A percentile compares a stretch with the other conserved stretches of the same genome.
Conservation (phyloP, 2,888 invertebrate species). For the Zelleria hepariella region DNA sequence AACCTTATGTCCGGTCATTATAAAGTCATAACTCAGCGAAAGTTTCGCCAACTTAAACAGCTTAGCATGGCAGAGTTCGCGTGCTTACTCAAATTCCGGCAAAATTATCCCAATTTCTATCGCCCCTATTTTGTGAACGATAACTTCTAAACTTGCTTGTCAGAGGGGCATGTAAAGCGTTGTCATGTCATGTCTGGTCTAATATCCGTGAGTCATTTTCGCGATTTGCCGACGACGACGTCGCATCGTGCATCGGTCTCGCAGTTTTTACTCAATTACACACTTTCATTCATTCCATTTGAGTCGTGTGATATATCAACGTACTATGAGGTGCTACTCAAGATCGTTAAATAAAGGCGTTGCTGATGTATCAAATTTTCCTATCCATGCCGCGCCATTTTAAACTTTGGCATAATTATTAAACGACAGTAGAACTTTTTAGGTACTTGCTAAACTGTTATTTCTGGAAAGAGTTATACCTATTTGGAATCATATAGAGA, state of each 20-base stretch:
- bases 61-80: background rate
- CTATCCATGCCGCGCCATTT: too few relatives aligned
- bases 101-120: background rate
- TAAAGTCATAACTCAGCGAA: slow-evolving; percentile 40
- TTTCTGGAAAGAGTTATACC: too few relatives aligned
- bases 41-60: slow-evolving; percentile 17
- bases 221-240: slow-evolving; percentile 20
- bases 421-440: too few relatives aligned
- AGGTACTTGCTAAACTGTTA: too few relatives aligned
- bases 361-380: too few relatives aligned
- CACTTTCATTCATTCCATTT: background rate
- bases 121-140: background rate
- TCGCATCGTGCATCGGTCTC: background rate
- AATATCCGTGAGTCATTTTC: slow-evolving; percentile 40
- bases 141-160: background rate
- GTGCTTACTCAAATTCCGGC: background rate
- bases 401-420: too few relatives aligned
- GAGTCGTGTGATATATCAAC: background rate
- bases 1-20: slow-evolving; percentile 34
- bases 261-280: background rate
- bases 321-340: background rate
- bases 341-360: too few relatives aligned
- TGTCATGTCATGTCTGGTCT: slow-evolving; percentile 15
- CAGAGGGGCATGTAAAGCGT: background rate
- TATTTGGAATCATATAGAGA: too few relatives aligned